Base-by-base conservation (phyloP, 1,140 invertebrate genomes). In the Euwallacea fornicatus region DNA sequence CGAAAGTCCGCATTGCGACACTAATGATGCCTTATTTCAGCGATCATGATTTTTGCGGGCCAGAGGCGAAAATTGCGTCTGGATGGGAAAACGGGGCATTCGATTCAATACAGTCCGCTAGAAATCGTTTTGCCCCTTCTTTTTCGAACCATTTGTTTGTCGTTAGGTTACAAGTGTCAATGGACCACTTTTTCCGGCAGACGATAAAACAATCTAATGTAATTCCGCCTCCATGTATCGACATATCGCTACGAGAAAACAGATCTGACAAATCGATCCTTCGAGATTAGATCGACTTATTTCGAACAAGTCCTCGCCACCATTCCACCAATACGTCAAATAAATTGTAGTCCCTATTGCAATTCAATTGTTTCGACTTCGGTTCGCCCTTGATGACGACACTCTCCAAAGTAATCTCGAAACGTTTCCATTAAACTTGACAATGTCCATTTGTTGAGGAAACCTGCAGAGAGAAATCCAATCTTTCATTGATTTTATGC, bases 1-100 rank as follows among this genome's bases (percentile, higher is more conserved):
- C 16, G 43, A 61, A 69, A 61, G n/a, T 43, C 67, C 67, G 67
- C 67, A 69, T 8, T 69, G 67, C 67, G 67, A 63, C 67, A 69
- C 67, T 69, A 69, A 69, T 69, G 67, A 69, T 69, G 46, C 67
- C 67, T 69, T 69, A 63, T 69, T 69, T 63, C 21, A 42, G 55
- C 42, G 54, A 59, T 59, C 53, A 67, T 58, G 54, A 54, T 59
- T 67, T 67, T 59, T 56, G 42, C 53, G 6, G 41, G 33, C 8
- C 50, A 15, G 41, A 33, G 47, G 41, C 61, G 47, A 63, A 47
- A 63, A 63, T 50, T 47, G 44, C 61, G 42, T 9, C 59, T 8
- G n/a, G 41, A 42, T 21, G 10, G 42, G 54, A 56, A 56, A 21
- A 9, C 54, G 8, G 10, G 54, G n/a, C n/a, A n/a, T 9, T 16